Percentiles rank a stretch among this genome's conserved stretches.
Conservation (phyloP, 2,113 vertebrate genomes). For the Chrysochloris asiatica region DNA sequence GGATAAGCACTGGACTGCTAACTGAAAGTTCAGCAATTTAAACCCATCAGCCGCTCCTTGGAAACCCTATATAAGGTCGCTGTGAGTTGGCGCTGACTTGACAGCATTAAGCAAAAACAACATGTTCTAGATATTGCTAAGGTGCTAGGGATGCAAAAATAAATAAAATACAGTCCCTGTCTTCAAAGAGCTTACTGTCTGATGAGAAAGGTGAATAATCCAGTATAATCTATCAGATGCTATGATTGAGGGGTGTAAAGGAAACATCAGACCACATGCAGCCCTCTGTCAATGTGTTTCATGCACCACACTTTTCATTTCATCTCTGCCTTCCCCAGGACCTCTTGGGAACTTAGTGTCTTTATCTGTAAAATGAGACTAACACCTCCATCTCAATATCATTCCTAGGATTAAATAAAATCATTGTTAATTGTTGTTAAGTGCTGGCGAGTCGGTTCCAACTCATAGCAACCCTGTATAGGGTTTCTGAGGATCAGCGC, state of each 20-base stretch:
- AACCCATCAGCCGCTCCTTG: no score
- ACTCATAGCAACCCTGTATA: no score
- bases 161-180: neutral
- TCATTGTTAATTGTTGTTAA: no score
- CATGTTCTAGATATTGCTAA: no score
- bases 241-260: neutral
- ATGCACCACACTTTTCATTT: neutral
- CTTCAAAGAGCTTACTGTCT: neutral
- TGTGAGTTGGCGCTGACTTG: no score
- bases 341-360: neutral
- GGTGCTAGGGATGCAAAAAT: neutral
- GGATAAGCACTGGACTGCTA: no score
- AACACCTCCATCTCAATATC: neutral
- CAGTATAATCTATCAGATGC: neutral
- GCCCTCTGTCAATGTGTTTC: neutral
- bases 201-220: neutral
- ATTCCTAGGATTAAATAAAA: constrained; percentile 39
- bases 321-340: neutral
- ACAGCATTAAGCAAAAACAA: no score
- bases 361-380: constrained; percentile 10
- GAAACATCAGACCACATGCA: neutral
- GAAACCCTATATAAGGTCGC: no score
- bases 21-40: no score
- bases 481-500: no score
- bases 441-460: no score